Evolutionary conservation across 2,888 invertebrate species (phyloP).

Genomic region (Pediacus dermestoides): DNA sequence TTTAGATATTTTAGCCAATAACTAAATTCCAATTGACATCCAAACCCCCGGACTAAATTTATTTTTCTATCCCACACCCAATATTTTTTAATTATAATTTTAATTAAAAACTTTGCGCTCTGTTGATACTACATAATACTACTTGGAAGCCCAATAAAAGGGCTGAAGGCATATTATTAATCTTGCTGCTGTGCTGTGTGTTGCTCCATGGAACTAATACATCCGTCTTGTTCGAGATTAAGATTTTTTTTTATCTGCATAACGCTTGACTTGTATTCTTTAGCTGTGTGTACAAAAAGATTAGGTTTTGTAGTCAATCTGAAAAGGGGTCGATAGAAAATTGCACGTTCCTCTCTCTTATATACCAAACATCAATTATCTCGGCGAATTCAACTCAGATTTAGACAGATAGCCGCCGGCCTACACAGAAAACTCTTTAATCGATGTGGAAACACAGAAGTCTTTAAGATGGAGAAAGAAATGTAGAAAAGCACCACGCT

Average conservation of each 20-base stretch:
- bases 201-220: neutral
- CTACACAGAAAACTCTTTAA: constrained; percentile 22
- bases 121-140: constrained; percentile 1
- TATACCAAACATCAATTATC: constrained; percentile 30
- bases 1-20: too few species aligned
- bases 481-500: too few species aligned
- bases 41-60: too few species aligned
- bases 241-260: constrained; percentile 14
- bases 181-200: neutral
- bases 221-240: constrained; percentile 10
- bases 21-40: too few species aligned
- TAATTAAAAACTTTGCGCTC: constrained; percentile 5
- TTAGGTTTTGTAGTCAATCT: constrained; percentile 21
- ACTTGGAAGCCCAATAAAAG: too few species aligned
- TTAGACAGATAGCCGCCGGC: constrained; percentile 26
- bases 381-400: constrained; percentile 26
- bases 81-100: too few species aligned
- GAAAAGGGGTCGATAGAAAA: constrained; percentile 18
- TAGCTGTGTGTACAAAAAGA: constrained; percentile 18
- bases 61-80: too few species aligned
- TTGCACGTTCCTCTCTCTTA: constrained; percentile 21
- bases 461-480: too few species aligned
- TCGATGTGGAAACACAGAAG: constrained; percentile 19
- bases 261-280: constrained; percentile 16
- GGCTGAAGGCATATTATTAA: too few species aligned